These are phyloP conservation scores for Rhagoletis zephyria DNA, from an alignment of 1,140 invertebrate genomes.

Conservation along the genomic window DNA sequence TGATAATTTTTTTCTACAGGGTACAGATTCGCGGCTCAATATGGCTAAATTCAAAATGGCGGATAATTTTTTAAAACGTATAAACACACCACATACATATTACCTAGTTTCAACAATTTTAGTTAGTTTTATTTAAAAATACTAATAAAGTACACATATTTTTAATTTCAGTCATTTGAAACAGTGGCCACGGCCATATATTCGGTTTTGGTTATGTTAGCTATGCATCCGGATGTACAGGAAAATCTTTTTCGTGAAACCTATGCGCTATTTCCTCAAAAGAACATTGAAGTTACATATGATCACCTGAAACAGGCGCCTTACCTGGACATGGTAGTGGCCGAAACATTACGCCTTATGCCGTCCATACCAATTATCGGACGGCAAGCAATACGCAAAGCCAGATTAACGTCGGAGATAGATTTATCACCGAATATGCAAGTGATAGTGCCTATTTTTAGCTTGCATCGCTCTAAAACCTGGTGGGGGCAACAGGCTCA, in stretches of 20 bases:
- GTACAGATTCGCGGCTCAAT: too few species aligned
- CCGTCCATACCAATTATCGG: slow-evolving; percentile 58
- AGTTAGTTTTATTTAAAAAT: background rate
- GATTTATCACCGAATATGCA: slow-evolving; percentile 55
- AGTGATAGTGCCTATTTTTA: slow-evolving; percentile 57
- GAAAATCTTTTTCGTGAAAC: slow-evolving; percentile 58
- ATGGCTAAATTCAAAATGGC: too few species aligned
- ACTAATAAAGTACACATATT: background rate
- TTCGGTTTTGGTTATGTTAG: slow-evolving; percentile 55
- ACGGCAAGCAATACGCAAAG: slow-evolving; percentile 50
- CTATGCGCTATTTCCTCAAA: slow-evolving; percentile 30
- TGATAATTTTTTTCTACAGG: too few species aligned
- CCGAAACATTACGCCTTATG: slow-evolving; percentile 59
- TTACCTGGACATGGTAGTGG: slow-evolving; percentile 58
- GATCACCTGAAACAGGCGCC: slow-evolving; percentile 55
- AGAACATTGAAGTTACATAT: background rate
- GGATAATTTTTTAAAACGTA: too few species aligned
- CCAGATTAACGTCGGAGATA: slow-evolving; percentile 21
- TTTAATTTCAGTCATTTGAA: slow-evolving; percentile 55
- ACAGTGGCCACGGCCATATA: slow-evolving; percentile 54
- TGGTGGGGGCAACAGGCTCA: slow-evolving; percentile 75
- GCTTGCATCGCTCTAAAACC: slow-evolving; percentile 64
- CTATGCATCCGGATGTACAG: slow-evolving; percentile 59
- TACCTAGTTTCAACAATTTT: background rate
- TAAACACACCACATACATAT: too few species aligned